phyloP scores from a whole-genome alignment of 2,888 invertebrate species.

The Microctonus aethiopoides region DNA sequence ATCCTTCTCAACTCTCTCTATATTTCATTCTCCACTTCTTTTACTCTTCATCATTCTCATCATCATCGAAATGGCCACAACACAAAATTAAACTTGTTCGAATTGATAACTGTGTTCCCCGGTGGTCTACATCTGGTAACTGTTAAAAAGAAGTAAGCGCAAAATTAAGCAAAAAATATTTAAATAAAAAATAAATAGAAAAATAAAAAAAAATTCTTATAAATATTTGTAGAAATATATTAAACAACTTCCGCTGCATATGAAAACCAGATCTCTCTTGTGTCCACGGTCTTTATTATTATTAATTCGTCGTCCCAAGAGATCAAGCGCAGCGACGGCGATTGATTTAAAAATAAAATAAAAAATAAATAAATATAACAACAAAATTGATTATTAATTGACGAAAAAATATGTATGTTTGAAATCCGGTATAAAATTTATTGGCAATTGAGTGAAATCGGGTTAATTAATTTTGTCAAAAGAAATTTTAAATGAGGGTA shows the following conservation, averaged over 20 bases:
- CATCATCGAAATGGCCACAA: slow-evolving; percentile 19
- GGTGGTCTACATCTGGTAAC: slow-evolving; percentile 42
- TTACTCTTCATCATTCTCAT: not conserved
- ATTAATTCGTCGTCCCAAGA: not conserved
- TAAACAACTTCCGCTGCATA: slow-evolving; percentile 26
- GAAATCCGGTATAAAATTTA: not conserved
- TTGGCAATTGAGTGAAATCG: not conserved
- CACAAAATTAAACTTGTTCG: slow-evolving; percentile 44
- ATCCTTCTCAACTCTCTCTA: not conserved
- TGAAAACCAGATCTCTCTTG: slow-evolving; percentile 19
- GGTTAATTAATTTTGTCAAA: not conserved
- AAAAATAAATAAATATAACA: not conserved
- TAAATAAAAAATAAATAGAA: not conserved
- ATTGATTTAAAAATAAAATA: slow-evolving; percentile 2
- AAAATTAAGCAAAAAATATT: slow-evolving; percentile 7
- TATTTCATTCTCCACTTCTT: not conserved
- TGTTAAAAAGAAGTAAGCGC: slow-evolving; percentile 31
- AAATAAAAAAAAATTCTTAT: not conserved
- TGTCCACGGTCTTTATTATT: not conserved
- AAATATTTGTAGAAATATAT: not conserved
- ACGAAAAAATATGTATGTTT: not conserved
- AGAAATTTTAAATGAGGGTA: not conserved
- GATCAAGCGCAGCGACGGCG: not conserved
- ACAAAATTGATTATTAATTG: not conserved
- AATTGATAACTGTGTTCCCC: slow-evolving; percentile 47